These are phyloP conservation scores for Amblyopsis rosae DNA, from an alignment of 2,113 vertebrate species.

Conservation along the genomic window DNA sequence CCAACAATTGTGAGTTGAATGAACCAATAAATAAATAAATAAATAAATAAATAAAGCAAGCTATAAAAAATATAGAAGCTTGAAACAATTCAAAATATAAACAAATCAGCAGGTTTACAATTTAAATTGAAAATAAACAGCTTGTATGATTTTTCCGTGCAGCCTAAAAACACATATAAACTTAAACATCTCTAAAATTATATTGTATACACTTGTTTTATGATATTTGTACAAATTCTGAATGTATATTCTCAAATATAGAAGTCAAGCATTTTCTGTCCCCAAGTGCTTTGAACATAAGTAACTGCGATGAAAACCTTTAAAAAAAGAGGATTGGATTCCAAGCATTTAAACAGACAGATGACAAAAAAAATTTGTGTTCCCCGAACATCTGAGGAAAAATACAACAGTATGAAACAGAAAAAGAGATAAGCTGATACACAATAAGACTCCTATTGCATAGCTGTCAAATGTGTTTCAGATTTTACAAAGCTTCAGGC, in stretches of 20 bases:
- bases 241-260: conserved; percentile 68
- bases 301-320: conserved; percentile 66
- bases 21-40: conserved; percentile 10
- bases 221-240: conserved; percentile 77
- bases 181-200: conserved; percentile 75
- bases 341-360: conserved; percentile 61
- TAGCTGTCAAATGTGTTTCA: conserved; percentile 76
- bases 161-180: conserved; percentile 77
- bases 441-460: conserved; percentile 81
- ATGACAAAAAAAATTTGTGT: conserved; percentile 70
- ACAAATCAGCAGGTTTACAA: conserved; percentile 22
- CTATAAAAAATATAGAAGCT: conserved; percentile 36
- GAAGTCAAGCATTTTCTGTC: conserved; percentile 47
- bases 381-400: conserved; percentile 54
- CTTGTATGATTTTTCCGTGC: conserved; percentile 69
- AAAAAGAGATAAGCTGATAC: conserved; percentile 77
- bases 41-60: conserved; percentile 52
- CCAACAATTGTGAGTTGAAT: conserved; percentile 30
- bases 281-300: conserved; percentile 66
- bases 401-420: conserved; percentile 73
- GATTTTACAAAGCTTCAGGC: conserved; percentile 72
- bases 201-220: conserved; percentile 70
- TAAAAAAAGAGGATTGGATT: conserved; percentile 51
- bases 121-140: conserved; percentile 52
- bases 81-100: conserved; percentile 10